Evolutionary conservation across 2,888 invertebrate genomes (phyloP).

Genomic region (Cosmorhoe ocellata): DNA sequence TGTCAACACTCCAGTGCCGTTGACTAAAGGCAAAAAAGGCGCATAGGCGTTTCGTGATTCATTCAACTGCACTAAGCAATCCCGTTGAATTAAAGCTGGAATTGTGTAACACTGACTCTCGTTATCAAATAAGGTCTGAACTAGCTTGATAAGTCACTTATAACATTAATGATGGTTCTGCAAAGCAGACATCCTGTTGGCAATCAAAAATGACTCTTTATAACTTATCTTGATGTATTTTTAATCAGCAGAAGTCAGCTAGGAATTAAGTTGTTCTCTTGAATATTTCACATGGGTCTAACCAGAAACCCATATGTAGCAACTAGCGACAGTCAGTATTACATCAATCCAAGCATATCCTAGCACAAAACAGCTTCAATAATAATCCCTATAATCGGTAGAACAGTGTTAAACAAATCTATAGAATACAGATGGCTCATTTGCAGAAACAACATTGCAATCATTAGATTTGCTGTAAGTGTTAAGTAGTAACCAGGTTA

Average conservation of each 20-base stretch:
- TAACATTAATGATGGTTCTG: not conserved
- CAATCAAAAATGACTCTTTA: no score
- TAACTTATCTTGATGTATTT: no score
- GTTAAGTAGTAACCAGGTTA: constrained; percentile 28
- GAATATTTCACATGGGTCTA: no score
- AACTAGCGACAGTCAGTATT: constrained; percentile 4
- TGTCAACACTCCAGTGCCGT: constrained; percentile 71
- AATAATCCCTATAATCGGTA: constrained; percentile 34
- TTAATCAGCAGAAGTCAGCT: no score
- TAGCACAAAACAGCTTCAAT: constrained; percentile 34
- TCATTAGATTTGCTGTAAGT: constrained; percentile 25
- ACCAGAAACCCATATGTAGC: no score
- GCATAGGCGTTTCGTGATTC: constrained; percentile 39
- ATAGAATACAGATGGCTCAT: constrained; percentile 22
- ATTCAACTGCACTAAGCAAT: constrained; percentile 48
- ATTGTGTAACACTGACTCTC: constrained; percentile 12
- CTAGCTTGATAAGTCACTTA: no score
- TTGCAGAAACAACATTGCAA: constrained; percentile 23
- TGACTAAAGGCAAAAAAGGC: constrained; percentile 48
- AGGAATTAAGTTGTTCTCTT: no score
- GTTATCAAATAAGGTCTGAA: no score
- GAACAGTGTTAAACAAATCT: constrained; percentile 21
- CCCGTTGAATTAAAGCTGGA: constrained; percentile 15
- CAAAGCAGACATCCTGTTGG: not conserved
- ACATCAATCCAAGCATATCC: constrained; percentile 23